A percentile compares a stretch with the other conserved stretches of the same genome.
phyloP scores from a whole-genome alignment of 2,888 invertebrate genomes.

The Drosophila recens region DNA sequence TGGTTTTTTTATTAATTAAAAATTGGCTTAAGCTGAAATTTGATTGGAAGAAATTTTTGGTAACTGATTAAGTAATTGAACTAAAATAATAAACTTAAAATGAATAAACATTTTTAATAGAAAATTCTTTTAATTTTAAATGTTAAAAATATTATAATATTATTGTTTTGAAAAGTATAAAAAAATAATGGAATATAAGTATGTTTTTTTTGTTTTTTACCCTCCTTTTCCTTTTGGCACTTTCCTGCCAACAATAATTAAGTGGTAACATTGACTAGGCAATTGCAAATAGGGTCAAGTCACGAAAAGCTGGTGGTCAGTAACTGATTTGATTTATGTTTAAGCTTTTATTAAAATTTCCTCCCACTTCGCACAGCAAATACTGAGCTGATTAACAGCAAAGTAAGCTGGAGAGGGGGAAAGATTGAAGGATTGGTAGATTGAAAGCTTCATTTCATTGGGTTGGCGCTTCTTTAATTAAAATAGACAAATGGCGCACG shows the following conservation, averaged over 20 bases:
- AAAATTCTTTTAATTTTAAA: too few relatives aligned
- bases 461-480: conserved; percentile 67
- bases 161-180: too few relatives aligned
- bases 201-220: neutral
- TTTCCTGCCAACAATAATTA: conserved; percentile 51
- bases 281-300: conserved; percentile 53
- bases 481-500: conserved; percentile 79
- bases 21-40: too few relatives aligned
- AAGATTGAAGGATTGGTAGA: conserved; percentile 3
- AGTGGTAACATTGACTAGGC: conserved; percentile 59
- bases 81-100: neutral
- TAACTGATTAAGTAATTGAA: too few relatives aligned
- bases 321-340: conserved; percentile 70
- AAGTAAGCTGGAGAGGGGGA: conserved; percentile 18
- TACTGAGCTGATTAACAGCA: conserved; percentile 62
- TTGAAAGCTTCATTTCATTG: conserved; percentile 11
- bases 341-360: conserved; percentile 71
- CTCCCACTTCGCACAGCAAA: neutral
- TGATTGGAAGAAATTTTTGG: too few relatives aligned
- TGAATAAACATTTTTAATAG: too few relatives aligned
- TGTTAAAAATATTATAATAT: too few relatives aligned
- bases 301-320: conserved; percentile 70
- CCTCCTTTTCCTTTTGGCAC: neutral
- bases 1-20: too few relatives aligned
- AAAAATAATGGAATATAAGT: too few relatives aligned